Evolutionary conservation across 2,113 vertebrate species (phyloP).

Genomic region (Psephotus haematonotus): DNA sequence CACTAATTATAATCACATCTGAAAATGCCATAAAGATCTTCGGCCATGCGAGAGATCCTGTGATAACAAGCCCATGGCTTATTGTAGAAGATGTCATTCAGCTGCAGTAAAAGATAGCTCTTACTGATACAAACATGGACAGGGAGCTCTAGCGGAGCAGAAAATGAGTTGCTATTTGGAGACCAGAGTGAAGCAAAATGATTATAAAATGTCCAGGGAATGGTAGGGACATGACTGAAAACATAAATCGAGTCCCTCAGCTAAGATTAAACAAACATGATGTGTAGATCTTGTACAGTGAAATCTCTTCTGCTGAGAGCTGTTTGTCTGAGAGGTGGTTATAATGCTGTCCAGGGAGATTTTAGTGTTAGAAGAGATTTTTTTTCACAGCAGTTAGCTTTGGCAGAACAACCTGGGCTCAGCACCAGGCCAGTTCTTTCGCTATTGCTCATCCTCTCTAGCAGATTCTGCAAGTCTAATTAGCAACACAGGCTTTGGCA

Average conservation of each 20-base stretch:
- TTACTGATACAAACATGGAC: neutral
- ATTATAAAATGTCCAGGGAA: neutral
- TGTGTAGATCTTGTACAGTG: neutral
- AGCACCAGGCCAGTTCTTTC: conserved; percentile 14
- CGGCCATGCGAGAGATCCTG: neutral
- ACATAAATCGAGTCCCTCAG: neutral
- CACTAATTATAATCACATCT: neutral
- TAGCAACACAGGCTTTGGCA: conserved; percentile 7
- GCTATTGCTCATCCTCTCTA: conserved; percentile 2
- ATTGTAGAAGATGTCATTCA: neutral
- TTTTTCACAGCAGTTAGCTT: neutral
- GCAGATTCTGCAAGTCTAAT: conserved; percentile 32
- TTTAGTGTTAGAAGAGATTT: neutral
- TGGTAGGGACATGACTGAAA: neutral
- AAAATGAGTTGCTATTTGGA: neutral
- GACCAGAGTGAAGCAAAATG: neutral
- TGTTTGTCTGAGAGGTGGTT: neutral
- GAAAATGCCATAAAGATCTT: neutral
- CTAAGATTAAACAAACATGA: neutral
- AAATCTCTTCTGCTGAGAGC: neutral
- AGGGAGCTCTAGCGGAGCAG: neutral
- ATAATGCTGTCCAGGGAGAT: neutral
- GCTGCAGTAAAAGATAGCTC: neutral
- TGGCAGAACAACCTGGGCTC: conserved; percentile 14
- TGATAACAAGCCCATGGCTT: neutral